These are phyloP conservation scores for Anolis carolinensis DNA, from an alignment of 2,113 vertebrate species.

Conservation along the genomic window DNA sequence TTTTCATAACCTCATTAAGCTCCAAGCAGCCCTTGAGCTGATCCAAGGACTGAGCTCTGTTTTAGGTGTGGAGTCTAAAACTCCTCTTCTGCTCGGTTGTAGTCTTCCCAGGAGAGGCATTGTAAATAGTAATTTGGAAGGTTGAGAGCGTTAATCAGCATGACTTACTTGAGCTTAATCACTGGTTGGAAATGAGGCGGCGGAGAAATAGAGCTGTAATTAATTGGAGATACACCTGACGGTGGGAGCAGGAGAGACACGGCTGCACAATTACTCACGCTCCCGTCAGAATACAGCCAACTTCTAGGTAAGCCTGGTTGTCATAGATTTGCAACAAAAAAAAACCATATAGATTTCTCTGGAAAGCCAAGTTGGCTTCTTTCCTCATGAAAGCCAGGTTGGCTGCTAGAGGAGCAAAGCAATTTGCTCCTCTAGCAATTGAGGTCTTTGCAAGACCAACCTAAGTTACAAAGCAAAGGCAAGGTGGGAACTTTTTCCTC, in stretches of 20 bases:
- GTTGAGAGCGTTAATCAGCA: conserved; percentile 9
- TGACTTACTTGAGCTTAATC: conserved; percentile 25
- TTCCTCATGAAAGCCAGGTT: too few species aligned
- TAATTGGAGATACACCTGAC: conserved; percentile 18
- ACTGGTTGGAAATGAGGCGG: conserved; percentile 12
- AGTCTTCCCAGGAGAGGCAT: background rate
- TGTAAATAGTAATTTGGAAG: conserved; percentile 25
- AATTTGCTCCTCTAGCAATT: background rate
- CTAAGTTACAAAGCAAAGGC: background rate
- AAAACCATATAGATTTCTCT: too few species aligned
- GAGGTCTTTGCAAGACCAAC: background rate
- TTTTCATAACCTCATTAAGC: background rate
- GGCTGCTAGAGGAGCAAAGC: too few species aligned
- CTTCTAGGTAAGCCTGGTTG: background rate
- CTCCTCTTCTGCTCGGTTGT: background rate
- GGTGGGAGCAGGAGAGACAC: background rate
- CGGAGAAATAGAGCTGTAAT: conserved; percentile 2
- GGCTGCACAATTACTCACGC: too few species aligned
- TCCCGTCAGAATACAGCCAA: background rate
- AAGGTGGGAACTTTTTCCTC: background rate
- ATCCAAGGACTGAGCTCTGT: background rate
- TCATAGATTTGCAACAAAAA: too few species aligned
- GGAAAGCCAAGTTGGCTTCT: too few species aligned
- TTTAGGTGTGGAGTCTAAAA: background rate
- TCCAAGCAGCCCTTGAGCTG: too few species aligned